These are phyloP conservation scores for Acanthosepion lycidas DNA, from an alignment of 2,888 invertebrate genomes.

Conservation along the genomic window DNA sequence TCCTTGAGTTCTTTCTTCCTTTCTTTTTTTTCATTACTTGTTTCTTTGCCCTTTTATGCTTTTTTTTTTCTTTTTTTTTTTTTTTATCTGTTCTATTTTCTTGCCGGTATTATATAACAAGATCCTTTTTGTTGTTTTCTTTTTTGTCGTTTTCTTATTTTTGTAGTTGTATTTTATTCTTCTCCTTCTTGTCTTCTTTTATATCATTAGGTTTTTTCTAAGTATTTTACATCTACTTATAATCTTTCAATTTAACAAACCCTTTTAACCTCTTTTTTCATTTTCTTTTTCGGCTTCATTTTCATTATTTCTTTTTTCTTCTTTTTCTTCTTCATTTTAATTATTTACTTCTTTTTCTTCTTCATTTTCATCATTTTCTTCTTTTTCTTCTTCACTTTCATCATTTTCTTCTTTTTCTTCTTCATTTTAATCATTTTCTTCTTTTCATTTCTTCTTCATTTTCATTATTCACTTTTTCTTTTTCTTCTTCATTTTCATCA, in stretches of 20 bases:
- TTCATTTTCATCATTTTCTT: background rate
- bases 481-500: background rate
- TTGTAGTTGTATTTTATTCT: no score
- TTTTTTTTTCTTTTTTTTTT: no score
- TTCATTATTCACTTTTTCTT: background rate
- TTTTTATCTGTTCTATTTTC: no score
- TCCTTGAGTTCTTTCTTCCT: background rate
- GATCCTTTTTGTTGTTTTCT: no score
- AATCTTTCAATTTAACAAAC: no score
- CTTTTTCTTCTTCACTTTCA: background rate
- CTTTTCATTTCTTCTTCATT: background rate
- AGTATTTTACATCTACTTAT: no score
- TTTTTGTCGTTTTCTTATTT: no score
- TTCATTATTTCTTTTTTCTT: background rate
- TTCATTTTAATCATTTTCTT: background rate
- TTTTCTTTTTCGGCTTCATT: background rate
- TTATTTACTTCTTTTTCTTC: background rate
- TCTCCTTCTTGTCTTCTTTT: no score
- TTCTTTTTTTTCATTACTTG: background rate
- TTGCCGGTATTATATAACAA: no score
- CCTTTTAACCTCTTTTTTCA: background rate
- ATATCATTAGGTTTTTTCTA: no score
- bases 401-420: background rate
- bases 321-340: background rate
- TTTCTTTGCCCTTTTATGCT: no score